Evolutionary conservation across 2,113 vertebrate species (phyloP).

Genomic region (Collichthys lucidus): DNA sequence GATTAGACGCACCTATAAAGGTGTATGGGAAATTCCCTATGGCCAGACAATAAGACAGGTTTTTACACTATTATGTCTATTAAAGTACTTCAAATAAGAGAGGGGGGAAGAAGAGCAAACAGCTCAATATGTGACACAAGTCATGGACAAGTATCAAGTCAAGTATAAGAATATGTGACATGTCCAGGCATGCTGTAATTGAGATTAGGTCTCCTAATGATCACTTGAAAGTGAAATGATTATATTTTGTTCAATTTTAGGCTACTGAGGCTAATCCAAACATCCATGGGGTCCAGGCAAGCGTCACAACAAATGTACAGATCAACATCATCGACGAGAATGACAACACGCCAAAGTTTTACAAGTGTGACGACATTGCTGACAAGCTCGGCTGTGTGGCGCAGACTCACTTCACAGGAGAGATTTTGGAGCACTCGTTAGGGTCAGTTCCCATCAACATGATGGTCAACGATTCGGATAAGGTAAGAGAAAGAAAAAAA

Average conservation of each 20-base stretch:
- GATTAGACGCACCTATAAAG: neutral
- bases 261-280: slow-evolving; percentile 71
- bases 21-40: neutral
- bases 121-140: too few species aligned
- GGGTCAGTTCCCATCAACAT: slow-evolving; percentile 85
- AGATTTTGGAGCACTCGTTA: slow-evolving; percentile 86
- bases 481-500: slow-evolving; percentile 75
- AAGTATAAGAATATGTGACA: too few species aligned
- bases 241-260: slow-evolving; percentile 54
- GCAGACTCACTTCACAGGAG: slow-evolving; percentile 79
- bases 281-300: slow-evolving; percentile 60
- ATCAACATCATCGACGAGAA: slow-evolving; percentile 88
- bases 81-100: too few species aligned
- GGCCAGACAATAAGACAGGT: neutral
- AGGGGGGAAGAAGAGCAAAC: too few species aligned
- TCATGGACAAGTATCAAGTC: too few species aligned
- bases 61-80: too few species aligned
- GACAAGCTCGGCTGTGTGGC: slow-evolving; percentile 64
- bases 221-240: neutral
- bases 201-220: neutral
- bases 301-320: slow-evolving; percentile 72
- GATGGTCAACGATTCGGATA: slow-evolving; percentile 85
- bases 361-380: slow-evolving; percentile 77
- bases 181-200: too few species aligned
- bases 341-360: slow-evolving; percentile 91